phyloP scores from a whole-genome alignment of 2,888 invertebrate genomes.

The Idaea aversata region DNA sequence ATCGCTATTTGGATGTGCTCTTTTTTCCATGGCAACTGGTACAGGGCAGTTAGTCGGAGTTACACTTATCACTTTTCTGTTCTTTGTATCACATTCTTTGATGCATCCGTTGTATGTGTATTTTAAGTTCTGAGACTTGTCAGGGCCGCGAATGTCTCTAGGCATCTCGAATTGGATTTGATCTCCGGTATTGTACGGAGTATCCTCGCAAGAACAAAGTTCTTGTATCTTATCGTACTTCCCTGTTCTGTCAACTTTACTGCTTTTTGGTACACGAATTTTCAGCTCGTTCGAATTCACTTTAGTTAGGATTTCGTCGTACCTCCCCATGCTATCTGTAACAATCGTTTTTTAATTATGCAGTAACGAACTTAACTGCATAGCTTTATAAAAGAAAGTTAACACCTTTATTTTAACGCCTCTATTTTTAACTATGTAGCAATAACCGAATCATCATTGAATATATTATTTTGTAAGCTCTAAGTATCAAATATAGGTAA shows the following conservation, averaged over 20 bases:
- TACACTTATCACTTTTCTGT: constrained; percentile 57
- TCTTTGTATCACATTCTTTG: constrained; percentile 45
- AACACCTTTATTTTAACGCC: neutral
- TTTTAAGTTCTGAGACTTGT: constrained; percentile 51
- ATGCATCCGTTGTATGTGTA: constrained; percentile 58
- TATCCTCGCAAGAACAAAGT: constrained; percentile 63
- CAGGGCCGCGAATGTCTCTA: constrained; percentile 44
- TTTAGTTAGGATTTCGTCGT: constrained; percentile 71
- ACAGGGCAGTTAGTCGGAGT: constrained; percentile 67
- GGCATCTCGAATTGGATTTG: constrained; percentile 71
- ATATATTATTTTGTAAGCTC: neutral
- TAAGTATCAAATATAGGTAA: neutral
- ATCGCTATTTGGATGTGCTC: constrained; percentile 60
- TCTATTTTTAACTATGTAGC: too few relatives aligned
- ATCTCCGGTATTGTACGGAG: constrained; percentile 62
- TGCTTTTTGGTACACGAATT: constrained; percentile 69
- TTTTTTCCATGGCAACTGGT: constrained; percentile 65
- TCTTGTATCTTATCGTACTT: constrained; percentile 68
- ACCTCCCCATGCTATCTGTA: constrained; percentile 50
- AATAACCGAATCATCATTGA: neutral
- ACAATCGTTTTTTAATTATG: neutral
- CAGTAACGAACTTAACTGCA: neutral
- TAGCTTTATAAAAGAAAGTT: constrained; percentile 2
- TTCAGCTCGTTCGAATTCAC: constrained; percentile 70
- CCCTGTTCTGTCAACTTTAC: constrained; percentile 58